phyloP scores from a whole-genome alignment of 2,888 invertebrate genomes.

The Hirtodrosophila duncani region DNA sequence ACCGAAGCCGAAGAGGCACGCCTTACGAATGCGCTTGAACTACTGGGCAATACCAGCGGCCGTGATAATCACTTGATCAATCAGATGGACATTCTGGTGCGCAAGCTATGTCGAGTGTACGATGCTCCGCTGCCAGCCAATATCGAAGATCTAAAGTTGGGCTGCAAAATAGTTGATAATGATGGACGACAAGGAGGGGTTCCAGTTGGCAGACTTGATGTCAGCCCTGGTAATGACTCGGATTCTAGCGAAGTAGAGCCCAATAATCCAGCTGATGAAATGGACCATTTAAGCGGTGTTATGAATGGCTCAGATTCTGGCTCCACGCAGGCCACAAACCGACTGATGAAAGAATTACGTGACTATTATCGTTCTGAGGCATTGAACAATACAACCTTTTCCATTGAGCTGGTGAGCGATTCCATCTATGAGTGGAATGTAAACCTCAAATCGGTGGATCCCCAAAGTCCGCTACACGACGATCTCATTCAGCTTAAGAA shows the following conservation, averaged over 20 bases:
- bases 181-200: slow-evolving; percentile 32
- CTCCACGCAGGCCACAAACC: slow-evolving; percentile 98
- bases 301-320: slow-evolving; percentile 91
- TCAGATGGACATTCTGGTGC: slow-evolving; percentile 92
- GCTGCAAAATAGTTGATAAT: slow-evolving; percentile 76
- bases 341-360: slow-evolving; percentile 98
- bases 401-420: slow-evolving; percentile 97
- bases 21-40: slow-evolving; percentile 96
- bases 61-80: slow-evolving; percentile 93
- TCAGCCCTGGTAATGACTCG: slow-evolving; percentile 76
- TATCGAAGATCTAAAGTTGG: slow-evolving; percentile 88
- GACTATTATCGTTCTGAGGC: slow-evolving; percentile 99
- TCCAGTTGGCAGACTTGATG: slow-evolving; percentile 42
- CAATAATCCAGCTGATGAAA: slow-evolving; percentile 80
- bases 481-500: slow-evolving; percentile 95
- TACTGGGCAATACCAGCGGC: slow-evolving; percentile 93
- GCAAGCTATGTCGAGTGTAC: slow-evolving; percentile 94
- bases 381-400: slow-evolving; percentile 93
- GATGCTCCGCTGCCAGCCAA: slow-evolving; percentile 95
- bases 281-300: slow-evolving; percentile 82
- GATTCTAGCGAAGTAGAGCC: slow-evolving; percentile 78
- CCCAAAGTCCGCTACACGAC: slow-evolving; percentile 96
- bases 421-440: slow-evolving; percentile 99
- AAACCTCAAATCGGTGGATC: slow-evolving; percentile 96
- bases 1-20: slow-evolving; percentile 97